phyloP scores from a whole-genome alignment of 2,888 invertebrate genomes.

The Oasisia sp. region DNA sequence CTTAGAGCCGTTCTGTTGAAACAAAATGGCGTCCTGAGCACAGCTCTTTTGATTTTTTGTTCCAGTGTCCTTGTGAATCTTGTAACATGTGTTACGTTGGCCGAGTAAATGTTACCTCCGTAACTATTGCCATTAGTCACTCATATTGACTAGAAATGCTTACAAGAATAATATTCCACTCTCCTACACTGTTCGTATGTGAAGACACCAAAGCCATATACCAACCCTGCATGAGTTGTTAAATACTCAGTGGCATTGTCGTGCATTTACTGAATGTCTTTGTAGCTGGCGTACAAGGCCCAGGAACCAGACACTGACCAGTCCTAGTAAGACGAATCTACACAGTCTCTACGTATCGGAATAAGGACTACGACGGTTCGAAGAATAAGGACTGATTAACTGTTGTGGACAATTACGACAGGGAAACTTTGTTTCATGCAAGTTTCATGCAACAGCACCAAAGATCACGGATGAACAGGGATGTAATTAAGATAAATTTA shows the following conservation, averaged over 20 bases:
- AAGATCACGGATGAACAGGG: neutral
- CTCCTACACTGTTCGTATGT: neutral
- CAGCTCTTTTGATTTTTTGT: neutral
- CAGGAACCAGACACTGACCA: conserved; percentile 24
- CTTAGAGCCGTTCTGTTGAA: too few species aligned
- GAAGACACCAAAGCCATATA: neutral
- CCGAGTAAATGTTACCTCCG: neutral
- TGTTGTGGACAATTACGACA: neutral
- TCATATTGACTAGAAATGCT: neutral
- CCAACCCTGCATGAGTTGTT: neutral
- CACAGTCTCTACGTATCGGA: neutral
- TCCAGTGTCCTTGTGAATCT: neutral
- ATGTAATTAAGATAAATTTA: neutral
- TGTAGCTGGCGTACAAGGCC: conserved; percentile 30
- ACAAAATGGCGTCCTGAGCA: neutral
- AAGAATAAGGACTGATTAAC: neutral
- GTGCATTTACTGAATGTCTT: neutral
- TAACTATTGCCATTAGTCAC: neutral
- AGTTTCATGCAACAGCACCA: neutral
- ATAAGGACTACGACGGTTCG: neutral
- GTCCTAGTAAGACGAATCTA: neutral
- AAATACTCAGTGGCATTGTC: neutral
- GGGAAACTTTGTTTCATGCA: neutral
- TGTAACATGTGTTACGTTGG: neutral
- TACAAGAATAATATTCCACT: neutral